A percentile compares a stretch with the other conserved stretches of the same genome.
phyloP scores from a whole-genome alignment of 2,113 vertebrate species.

The Sinosuthora webbiana region DNA sequence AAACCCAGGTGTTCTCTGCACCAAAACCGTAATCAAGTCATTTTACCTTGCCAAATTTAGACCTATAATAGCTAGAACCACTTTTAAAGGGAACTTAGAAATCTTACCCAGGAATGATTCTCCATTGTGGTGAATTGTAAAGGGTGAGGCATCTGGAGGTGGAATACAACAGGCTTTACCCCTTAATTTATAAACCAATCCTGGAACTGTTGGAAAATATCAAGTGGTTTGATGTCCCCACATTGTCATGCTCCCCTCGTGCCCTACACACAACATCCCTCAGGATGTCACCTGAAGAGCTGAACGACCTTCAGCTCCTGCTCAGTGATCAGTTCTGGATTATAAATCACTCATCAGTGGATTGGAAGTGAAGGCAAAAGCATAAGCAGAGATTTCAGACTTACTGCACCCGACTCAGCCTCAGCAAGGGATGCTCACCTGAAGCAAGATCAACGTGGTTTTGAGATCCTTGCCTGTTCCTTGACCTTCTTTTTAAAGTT shows the following conservation, averaged over 20 bases:
- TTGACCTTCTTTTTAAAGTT: not conserved
- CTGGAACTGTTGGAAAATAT: not conserved
- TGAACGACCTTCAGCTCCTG: not conserved
- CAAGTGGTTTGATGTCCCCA: not conserved
- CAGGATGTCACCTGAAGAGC: not conserved
- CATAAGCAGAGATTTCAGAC: not conserved
- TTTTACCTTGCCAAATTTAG: not conserved
- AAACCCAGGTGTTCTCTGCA: not conserved
- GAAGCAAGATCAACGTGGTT: not conserved
- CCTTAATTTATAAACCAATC: not conserved
- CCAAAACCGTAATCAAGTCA: not conserved
- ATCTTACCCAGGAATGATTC: not conserved
- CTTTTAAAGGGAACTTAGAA: not conserved
- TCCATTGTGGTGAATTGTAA: not conserved
- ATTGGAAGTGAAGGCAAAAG: not conserved
- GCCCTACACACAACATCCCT: fast-evolving
- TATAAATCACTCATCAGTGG: not conserved
- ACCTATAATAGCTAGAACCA: not conserved
- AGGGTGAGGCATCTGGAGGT: not conserved
- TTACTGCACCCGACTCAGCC: not conserved
- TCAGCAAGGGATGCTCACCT: not conserved
- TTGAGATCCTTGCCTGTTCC: not conserved
- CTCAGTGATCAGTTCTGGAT: not conserved
- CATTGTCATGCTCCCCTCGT: fast-evolving
- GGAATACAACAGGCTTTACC: not conserved